Evolutionary conservation across 2,888 invertebrate species (phyloP).

Genomic region (Pristionchus exspectatus): DNA sequence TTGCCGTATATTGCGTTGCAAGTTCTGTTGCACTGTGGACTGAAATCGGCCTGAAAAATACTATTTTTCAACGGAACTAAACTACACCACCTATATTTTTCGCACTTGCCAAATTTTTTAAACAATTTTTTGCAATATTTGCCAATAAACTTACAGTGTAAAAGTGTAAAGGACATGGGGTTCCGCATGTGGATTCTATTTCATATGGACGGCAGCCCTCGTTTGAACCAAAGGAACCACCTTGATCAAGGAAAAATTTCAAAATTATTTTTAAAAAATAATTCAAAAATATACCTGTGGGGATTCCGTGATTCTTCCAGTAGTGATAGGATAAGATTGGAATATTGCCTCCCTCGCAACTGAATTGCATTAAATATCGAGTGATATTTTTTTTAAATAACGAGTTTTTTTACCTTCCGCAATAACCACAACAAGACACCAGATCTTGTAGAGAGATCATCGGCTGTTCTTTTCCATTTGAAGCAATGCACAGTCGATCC

Average conservation of each 20-base stretch:
- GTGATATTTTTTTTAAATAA: neutral
- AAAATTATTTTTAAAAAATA: too few species aligned
- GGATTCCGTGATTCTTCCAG: neutral
- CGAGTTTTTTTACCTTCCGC: neutral
- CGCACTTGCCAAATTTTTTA: too few species aligned
- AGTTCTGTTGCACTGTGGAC: neutral
- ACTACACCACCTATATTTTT: too few species aligned
- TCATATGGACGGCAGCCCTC: neutral
- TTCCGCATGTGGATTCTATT: neutral
- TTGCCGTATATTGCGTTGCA: neutral
- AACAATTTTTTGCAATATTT: too few species aligned
- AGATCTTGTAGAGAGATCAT: constrained; percentile 4
- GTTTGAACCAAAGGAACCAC: neutral
- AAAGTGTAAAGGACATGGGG: neutral
- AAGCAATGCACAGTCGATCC: constrained; percentile 13
- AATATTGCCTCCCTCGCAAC: neutral
- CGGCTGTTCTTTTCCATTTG: neutral
- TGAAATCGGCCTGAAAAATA: neutral
- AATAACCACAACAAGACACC: neutral
- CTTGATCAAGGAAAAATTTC: neutral
- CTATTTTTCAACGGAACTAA: neutral
- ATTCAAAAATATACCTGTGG: too few species aligned
- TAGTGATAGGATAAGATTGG: neutral
- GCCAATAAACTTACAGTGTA: neutral
- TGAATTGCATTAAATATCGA: neutral